Evolutionary conservation across 1,140 invertebrate species (phyloP).

Genomic region (Harlomillsia oculata): DNA sequence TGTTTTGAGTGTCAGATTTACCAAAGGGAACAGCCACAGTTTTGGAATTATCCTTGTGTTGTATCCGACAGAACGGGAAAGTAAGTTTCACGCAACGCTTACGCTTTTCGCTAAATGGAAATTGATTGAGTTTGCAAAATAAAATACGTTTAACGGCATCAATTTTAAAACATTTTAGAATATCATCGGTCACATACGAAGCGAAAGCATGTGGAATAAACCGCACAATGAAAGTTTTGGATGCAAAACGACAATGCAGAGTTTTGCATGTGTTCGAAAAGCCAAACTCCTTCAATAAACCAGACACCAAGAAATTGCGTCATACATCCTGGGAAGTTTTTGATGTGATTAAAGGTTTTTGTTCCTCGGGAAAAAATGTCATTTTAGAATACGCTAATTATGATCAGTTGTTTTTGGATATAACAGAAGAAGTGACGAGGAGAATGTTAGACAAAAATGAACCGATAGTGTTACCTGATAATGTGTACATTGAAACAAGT

Average conservation of each 20-base stretch:
- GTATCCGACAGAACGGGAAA: conserved; percentile 6
- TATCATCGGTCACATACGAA: conserved; percentile 6
- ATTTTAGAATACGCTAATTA: conserved; percentile 1
- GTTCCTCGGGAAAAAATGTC: conserved; percentile 2
- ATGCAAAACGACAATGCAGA: conserved; percentile 1
- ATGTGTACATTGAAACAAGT: neutral
- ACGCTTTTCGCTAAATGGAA: too few species aligned
- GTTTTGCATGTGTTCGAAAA: conserved; percentile 9
- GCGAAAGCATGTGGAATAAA: conserved; percentile 5
- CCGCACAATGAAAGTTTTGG: neutral
- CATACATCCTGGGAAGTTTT: conserved; percentile 9
- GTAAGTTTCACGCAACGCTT: neutral
- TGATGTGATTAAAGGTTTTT: conserved; percentile 8
- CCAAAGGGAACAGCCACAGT: conserved; percentile 5
- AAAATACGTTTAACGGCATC: neutral
- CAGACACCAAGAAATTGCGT: neutral
- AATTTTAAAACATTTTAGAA: neutral
- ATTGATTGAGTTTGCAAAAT: neutral
- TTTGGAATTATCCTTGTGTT: conserved; percentile 3
- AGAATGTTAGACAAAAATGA: conserved; percentile 3
- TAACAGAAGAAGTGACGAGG: neutral
- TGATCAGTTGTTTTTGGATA: conserved; percentile 7
- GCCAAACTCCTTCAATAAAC: conserved; percentile 8
- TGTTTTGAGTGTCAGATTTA: conserved; percentile 11
- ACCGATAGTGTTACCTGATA: conserved; percentile 2